These are phyloP conservation scores for Ophthalmolycus amberensis DNA, from an alignment of 2,113 vertebrate species.

Conservation along the genomic window DNA sequence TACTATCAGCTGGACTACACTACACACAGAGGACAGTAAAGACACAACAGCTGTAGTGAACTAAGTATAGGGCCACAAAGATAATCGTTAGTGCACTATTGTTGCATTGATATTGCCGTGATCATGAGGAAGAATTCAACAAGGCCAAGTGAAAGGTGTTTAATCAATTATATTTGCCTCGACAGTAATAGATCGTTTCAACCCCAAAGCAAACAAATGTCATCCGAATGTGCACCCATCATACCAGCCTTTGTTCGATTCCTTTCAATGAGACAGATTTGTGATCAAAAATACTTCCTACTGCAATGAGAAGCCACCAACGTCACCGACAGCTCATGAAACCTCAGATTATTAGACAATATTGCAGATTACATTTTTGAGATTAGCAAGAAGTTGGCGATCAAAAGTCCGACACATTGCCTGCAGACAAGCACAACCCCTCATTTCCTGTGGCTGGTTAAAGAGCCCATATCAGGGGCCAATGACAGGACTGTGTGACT, in stretches of 20 bases:
- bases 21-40: too few species aligned
- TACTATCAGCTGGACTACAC: background rate
- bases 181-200: background rate
- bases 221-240: background rate
- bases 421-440: too few species aligned
- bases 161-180: background rate
- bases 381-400: background rate
- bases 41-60: background rate
- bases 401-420: background rate
- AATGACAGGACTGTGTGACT: conserved; percentile 34
- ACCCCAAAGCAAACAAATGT: background rate
- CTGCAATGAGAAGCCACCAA: background rate
- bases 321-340: background rate
- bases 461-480: conserved; percentile 21
- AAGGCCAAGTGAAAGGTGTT: background rate
- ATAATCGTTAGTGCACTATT: background rate
- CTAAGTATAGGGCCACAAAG: background rate
- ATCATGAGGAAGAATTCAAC: background rate
- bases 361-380: background rate
- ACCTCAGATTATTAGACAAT: background rate
- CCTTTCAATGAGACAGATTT: background rate
- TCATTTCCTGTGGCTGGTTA: background rate
- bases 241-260: background rate
- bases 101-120: background rate
- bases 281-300: background rate